Base-by-base conservation (phyloP, 2,888 invertebrate genomes). In the Drosophila fungiperda region DNA sequence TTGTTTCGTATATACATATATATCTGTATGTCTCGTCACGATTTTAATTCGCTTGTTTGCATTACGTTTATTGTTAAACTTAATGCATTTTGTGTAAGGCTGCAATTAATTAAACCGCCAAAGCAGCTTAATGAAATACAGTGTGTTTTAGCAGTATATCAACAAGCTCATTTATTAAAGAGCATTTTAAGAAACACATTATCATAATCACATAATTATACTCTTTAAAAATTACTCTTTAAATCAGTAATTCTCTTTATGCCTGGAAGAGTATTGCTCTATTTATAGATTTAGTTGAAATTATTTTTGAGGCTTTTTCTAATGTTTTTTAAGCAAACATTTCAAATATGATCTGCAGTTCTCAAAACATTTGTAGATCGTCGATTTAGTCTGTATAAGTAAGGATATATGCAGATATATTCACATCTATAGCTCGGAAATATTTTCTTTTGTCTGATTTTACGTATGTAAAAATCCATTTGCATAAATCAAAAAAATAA, bases 21-120 rank as follows among this genome's bases (percentile, higher is more conserved):
- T 8, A 42, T 42, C 2, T 40, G 11, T 40, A 33, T 38, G 36
- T 1, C 23, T 17, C 32, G 83, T 78, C 84, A 89, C 84, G 84
- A 84, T 72, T 71, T 84, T 63, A 12, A 40, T 60, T 53, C 29
- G 26, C 12, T 52, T 53, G 26, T 36, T 48, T 36, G 58, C 54
- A 72, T 57, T 62, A 35, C 15, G 58, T 62, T 42, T 42, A 52
- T 57, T 78, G 40, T 40, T 49, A 33, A 55, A 26, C 59, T 59
- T 48, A 12, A 50, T 70, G 60, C 50, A 48, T 58, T 64, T 54
- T 59, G 48, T 60, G 61, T 67, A 55, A 49, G 65, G 48, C 20
- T 55, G 45, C 61, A 68, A 54, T 74, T 59, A 75, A 66, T 62
- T 63, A 33, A 38, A 59, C 53, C 52, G 32, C 45, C 55, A 55